Base-by-base conservation (phyloP, 2,888 invertebrate genomes). In the Hoplodrina blanda region DNA sequence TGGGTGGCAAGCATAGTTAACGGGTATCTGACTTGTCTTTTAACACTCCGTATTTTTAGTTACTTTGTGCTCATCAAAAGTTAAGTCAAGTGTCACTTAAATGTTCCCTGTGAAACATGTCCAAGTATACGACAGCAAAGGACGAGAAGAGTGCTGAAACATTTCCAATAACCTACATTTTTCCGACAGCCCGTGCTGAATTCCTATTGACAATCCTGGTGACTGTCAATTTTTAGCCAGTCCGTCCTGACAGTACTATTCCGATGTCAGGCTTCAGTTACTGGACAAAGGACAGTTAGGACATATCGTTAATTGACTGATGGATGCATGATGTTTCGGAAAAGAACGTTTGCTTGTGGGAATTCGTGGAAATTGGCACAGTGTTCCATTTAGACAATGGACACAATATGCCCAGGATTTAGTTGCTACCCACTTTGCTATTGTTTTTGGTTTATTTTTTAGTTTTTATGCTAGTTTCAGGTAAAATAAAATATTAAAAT, bases 291-390 rank as follows among this genome's bases (percentile, higher is more conserved):
- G 67, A 69, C 69, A 70, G 62, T 56, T 49, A 73, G 49, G 25
- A 60, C 44, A 25, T 13, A 62, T 53, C 54, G 52, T 64, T 71
- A 64, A 69, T 67, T 74, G 82, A 78, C 66, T 57, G 53, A 54
- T 63, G 53, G 62, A 62, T 76, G 57, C 10, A 67, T 61, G 56
- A 62, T 69, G 57, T 64, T 71, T 69, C 0, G 11, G 4, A 30
- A 52, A 50, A 50, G 33, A 25, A 25, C n/a, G 41, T 54, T 11
- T 20, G 4, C 41, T 62, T 11, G n/a, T 54, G 20, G 11, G 17
- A 25, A 50, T 56, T 37, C 4, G 15, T 11, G 17, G 37, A 57
- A 69, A 62, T 20, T 65, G 33, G 25, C 0, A 25, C 13, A 15
- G n/a, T 56, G 4, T 17, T 52, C 4, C 15, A 15, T 57, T 19